Base-by-base conservation (phyloP, 2,113 vertebrate species). In the Azemiops feae region DNA sequence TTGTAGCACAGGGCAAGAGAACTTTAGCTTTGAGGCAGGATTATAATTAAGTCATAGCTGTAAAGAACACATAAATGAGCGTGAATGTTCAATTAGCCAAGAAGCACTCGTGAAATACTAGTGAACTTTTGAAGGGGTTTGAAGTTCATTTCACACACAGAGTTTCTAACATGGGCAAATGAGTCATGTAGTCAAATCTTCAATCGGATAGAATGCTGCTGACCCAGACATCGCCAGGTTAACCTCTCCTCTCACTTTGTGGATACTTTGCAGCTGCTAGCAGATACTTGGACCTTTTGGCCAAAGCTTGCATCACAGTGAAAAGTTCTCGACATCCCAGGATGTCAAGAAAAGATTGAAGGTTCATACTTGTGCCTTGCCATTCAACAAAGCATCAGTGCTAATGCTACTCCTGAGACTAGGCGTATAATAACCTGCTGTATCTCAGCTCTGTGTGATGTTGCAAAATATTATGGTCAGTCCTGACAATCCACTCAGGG, bases 71-170 rank as follows among this genome's bases (percentile, higher is more conserved):
- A 52, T 47, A 55, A 85, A 92, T 45, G 57, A 89, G 60, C 4
- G 14, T 14, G 50, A n/a, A 43, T n/a, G 25, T 88, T 92, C 53
- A 92, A 92, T 92, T 89, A 93, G 85, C 27, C 88, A 50, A 90
- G 92, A 60, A 60, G 54, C 69, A 85, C 74, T 90, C 85, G 27
- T 39, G 30, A 90, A 90, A 90, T 27, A 60, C 43, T 5, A 34
- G 43, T 39, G 10, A 60, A 53, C 89, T 52, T 60, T 11, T 50
- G 88, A 90, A 93, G 54, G 58, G 74, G 88, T 12, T 52, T 86
- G 88, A 86, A 85, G 53, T 89, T 89, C 64, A 89, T 85, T 89
- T 53, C 50, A 92, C 69, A 74, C 87, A 92, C 23, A 20, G 88
- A 85, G 14, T 58, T 57, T 88, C 8, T 25, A 53, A 85, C 43